A percentile compares a stretch with the other conserved stretches of the same genome.
phyloP scores from a whole-genome alignment of 2,797 vertebrate genomes.

The Poliocrania exsul region DNA sequence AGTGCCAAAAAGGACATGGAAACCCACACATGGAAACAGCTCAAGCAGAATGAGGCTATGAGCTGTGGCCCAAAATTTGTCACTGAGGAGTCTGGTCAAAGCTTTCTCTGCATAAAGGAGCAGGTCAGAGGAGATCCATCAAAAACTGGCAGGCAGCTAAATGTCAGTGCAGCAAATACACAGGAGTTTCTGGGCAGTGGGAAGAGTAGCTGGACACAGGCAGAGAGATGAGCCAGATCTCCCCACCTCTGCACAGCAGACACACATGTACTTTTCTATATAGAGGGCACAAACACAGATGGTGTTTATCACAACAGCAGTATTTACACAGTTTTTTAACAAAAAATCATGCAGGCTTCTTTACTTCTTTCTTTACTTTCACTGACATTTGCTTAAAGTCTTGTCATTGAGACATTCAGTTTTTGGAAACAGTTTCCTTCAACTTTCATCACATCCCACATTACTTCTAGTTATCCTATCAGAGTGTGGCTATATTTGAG shows the following conservation, averaged over 20 bases:
- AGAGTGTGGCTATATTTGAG: accelerated
- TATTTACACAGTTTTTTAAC: not conserved
- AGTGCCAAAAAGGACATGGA: not conserved
- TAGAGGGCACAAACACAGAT: not conserved
- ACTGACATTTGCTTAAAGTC: not conserved
- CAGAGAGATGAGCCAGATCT: not conserved
- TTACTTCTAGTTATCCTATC: not conserved
- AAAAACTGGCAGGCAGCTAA: not conserved
- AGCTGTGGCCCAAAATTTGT: not conserved
- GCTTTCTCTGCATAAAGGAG: not conserved
- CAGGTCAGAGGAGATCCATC: not conserved
- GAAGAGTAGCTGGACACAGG: not conserved
- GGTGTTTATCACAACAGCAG: not conserved
- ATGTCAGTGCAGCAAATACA: not conserved
- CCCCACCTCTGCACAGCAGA: not conserved
- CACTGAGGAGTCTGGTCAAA: not conserved
- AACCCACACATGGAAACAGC: not conserved
- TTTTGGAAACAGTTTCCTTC: not conserved
- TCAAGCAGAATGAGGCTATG: not conserved
- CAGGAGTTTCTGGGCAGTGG: not conserved
- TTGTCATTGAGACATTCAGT: not conserved
- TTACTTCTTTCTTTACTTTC: not conserved
- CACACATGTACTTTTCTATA: accelerated
- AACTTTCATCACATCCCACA: not conserved
- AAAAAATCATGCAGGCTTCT: not conserved